Base-by-base conservation (phyloP, 2,888 invertebrate genomes). In the Mystacides longicornis region DNA sequence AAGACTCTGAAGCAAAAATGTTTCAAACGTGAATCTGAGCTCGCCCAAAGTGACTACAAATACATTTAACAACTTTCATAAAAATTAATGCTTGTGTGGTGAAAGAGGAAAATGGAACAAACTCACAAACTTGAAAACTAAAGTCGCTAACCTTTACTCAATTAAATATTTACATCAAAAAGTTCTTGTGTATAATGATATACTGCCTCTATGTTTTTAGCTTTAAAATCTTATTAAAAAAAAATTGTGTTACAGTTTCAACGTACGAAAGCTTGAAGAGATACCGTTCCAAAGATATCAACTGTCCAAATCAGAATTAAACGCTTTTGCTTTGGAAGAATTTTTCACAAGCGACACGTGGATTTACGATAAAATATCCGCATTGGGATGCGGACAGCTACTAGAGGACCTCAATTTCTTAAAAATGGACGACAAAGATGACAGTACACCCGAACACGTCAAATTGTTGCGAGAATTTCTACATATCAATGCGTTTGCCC, bases 211-310 rank as follows among this genome's bases (percentile, higher is more conserved):
- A 5, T 27, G 5, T 5, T 7, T 7, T 27, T 7, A 27, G 27
- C 7, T 43, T 11, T 43, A 43, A 43, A 43, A 16, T 43, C 16
- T 43, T 43, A 16, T 16, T 16, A 43, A 5, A 16, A 43, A 43
- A 43, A 14, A 14, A 18, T 46, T 20, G 18, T 20, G 54, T 73
- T 72, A 51, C 71, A 87, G 88, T 68, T 88, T 85, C 71, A 91
- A 92, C 72, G 79, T 83, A 49, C 77, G 92, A 65, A 88, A 87
- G 73, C 78, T 90, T 59, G 87, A 88, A 68, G 92, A 93, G 71
- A 76, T 92, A 49, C 91, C 93, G 47, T 88, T 81, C 72, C 89
- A 90, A 66, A 81, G 84, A 67, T 81, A 84, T 68, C 81, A 82
- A 63, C 69, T 85, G 5, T 68, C 70, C 61, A 75, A 71, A 62